Base-by-base conservation (phyloP, 2,888 invertebrate species). In the Sialis lutaria region DNA sequence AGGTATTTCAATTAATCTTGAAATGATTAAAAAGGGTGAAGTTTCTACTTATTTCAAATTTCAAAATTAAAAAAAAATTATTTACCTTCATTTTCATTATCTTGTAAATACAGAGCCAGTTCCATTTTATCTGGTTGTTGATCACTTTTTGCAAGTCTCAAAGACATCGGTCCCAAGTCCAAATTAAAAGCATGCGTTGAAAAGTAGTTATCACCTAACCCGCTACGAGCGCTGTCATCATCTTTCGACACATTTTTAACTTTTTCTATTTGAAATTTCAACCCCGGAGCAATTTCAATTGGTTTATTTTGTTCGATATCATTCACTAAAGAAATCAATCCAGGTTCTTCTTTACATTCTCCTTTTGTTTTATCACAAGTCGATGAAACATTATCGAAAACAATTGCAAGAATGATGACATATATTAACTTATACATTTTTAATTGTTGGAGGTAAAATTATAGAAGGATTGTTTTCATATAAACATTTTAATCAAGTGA, bases 261-360 rank as follows among this genome's bases (percentile, higher is more conserved):
- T 35, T 42, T 42, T 42, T 47, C 47, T 13, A 47, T 40, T 47
- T 47, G 47, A 30, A 47, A 40, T 34, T 30, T 47, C 34, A 47
- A 9, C 22, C 47, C 47, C 12, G 31, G 8, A 31, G 35, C n/a
- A 6, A 47, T 34, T 35, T 34, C 37, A 10, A 47, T 37, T 31
- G 47, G 47, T 9, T 42, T 42, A 34, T 42, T 42, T 32, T 42
- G 33, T 34, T 47, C 42, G 6, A 47, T 13, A 47, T 47, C 42
- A 1, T 22, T 31, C 32, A 47, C 34, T 31, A 47, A 37, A 10
- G 42, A 10, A 42, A 34, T 42, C 6, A 47, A 47, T 13, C 22
- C 22, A 22, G 35, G 12, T 30, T 35, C 45, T 13, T 42, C 7
- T 42, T 10, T 30, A 13, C n/a, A 7, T 40, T 40, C 40, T 13